Percentiles rank a stretch among this genome's conserved stretches.
These are phyloP conservation scores for Euproctis similis DNA, from an alignment of 2,888 invertebrate species.

Conservation along the genomic window DNA sequence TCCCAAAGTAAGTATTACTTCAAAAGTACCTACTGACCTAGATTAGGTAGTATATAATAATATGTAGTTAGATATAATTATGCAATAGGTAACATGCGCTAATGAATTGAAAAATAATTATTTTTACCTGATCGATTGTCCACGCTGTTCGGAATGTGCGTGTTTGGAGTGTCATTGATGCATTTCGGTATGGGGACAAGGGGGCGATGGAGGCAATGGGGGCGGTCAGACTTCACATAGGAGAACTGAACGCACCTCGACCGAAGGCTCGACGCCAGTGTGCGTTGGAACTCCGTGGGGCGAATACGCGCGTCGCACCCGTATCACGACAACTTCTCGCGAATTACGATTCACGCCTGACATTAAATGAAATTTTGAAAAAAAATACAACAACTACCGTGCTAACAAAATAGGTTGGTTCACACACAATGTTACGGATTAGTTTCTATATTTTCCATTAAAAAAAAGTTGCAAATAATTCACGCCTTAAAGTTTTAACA, in stretches of 20 bases:
- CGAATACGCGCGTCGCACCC: slow-evolving; percentile 57
- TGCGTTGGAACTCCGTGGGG: slow-evolving; percentile 61
- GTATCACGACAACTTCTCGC: slow-evolving; percentile 61
- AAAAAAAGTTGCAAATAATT: slow-evolving; percentile 19
- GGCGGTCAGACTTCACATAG: slow-evolving; percentile 46
- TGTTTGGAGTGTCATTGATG: slow-evolving; percentile 72
- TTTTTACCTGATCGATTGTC: slow-evolving; percentile 52
- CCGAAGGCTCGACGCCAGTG: slow-evolving; percentile 40
- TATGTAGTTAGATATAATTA: too few relatives aligned
- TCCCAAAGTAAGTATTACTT: too few relatives aligned
- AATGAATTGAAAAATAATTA: slow-evolving; percentile 26
- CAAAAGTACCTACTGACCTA: too few relatives aligned
- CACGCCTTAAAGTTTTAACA: slow-evolving; percentile 42
- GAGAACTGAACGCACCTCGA: slow-evolving; percentile 35
- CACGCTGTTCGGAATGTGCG: slow-evolving; percentile 62
- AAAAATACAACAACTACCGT: slow-evolving; percentile 25
- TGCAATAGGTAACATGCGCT: slow-evolving; percentile 5
- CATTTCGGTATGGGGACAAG: slow-evolving; percentile 68
- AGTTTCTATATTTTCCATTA: slow-evolving; percentile 16
- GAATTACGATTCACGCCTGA: slow-evolving; percentile 64
- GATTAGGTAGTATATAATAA: too few relatives aligned
- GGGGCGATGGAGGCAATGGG: slow-evolving; percentile 42
- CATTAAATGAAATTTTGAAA: slow-evolving; percentile 30
- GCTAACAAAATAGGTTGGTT: slow-evolving; percentile 52
- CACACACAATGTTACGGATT: slow-evolving; percentile 35